A percentile compares a stretch with the other conserved stretches of the same genome.
Evolutionary conservation across 1,140 invertebrate species (phyloP).

Genomic region (Drosophila eugracilis): DNA sequence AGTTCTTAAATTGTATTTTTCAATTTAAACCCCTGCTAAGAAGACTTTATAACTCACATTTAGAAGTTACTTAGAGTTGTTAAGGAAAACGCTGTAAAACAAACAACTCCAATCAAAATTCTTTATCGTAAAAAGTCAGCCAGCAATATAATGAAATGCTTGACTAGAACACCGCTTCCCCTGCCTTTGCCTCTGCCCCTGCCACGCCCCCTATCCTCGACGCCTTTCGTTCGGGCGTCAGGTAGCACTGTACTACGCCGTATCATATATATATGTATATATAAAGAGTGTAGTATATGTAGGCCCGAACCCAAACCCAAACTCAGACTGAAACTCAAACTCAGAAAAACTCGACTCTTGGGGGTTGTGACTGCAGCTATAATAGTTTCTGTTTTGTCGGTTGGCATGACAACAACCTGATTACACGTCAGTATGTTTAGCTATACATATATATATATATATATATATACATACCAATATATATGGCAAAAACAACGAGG

Average conservation of each 20-base stretch:
- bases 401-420: slow-evolving; percentile 68
- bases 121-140: neutral
- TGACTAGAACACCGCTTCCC: neutral
- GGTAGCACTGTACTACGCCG: slow-evolving; percentile 40
- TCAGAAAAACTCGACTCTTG: slow-evolving; percentile 26
- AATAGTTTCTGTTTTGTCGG: slow-evolving; percentile 64
- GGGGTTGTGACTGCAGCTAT: slow-evolving; percentile 39
- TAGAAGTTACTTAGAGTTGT: neutral
- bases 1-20: neutral
- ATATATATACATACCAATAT: neutral
- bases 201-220: neutral
- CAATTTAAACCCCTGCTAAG: too few relatives aligned
- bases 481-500: slow-evolving; percentile 13
- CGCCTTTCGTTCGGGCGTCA: slow-evolving; percentile 19
- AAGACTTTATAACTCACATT: neutral
- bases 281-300: neutral
- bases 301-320: slow-evolving; percentile 11
- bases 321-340: slow-evolving; percentile 10
- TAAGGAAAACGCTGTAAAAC: neutral
- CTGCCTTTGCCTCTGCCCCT: neutral
- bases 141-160: slow-evolving; percentile 2
- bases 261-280: slow-evolving; percentile 1
- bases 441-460: neutral
- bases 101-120: slow-evolving; percentile 26
- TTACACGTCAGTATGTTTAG: slow-evolving; percentile 45